A percentile compares a stretch with the other conserved stretches of the same genome.
These are phyloP conservation scores for Macroglossus sobrinus DNA, from an alignment of 2,113 vertebrate species.

Conservation along the genomic window DNA sequence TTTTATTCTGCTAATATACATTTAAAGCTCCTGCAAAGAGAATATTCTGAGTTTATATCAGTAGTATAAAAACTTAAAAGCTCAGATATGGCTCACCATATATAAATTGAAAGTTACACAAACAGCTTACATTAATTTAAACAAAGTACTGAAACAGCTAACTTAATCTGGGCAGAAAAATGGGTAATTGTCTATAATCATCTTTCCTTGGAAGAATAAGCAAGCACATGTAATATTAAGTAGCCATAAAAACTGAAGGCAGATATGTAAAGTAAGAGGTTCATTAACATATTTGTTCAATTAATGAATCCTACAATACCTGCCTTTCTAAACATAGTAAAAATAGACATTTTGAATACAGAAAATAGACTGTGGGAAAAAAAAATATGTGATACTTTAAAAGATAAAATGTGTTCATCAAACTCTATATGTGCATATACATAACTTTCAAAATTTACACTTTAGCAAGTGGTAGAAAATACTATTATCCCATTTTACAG, in stretches of 20 bases:
- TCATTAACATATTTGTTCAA: neutral
- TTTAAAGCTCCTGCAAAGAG: neutral
- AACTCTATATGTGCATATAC: neutral
- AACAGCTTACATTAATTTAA: conserved; percentile 17
- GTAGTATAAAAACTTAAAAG: conserved; percentile 8
- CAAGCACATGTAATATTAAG: neutral
- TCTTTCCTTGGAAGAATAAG: conserved; percentile 11
- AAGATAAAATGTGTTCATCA: neutral
- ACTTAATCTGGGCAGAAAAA: conserved; percentile 2
- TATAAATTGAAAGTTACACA: conserved; percentile 13
- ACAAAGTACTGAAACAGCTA: neutral
- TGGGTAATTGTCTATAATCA: neutral
- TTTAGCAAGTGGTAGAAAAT: neutral
- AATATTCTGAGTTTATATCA: conserved; percentile 24
- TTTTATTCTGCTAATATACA: conserved; percentile 2
- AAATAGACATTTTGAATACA: neutral
- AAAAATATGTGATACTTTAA: neutral
- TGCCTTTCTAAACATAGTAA: neutral
- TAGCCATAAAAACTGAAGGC: neutral
- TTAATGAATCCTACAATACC: neutral
- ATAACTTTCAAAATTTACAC: neutral
- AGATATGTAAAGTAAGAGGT: neutral
- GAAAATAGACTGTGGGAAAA: neutral
- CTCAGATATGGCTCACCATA: neutral
- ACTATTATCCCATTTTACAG: neutral